These are phyloP conservation scores for Cyphomyrmex costatus DNA, from an alignment of 1,140 invertebrate species.

Conservation along the genomic window DNA sequence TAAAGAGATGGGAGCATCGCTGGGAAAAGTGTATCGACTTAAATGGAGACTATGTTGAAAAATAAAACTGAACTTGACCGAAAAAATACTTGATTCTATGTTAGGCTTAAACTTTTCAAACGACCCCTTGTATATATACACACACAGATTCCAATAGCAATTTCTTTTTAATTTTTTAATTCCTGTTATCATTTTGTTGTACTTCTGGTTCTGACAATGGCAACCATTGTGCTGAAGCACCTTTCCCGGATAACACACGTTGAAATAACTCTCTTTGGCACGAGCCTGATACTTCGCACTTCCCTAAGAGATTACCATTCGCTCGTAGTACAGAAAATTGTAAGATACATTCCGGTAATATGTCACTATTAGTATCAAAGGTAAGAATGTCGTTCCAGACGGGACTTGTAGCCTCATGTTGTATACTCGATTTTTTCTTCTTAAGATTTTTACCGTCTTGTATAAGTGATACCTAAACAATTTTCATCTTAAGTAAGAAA, in stretches of 20 bases:
- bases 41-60: too few species aligned
- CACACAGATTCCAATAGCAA: not conserved
- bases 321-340: slow-evolving; percentile 88
- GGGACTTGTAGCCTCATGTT: slow-evolving; percentile 93
- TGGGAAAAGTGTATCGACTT: too few species aligned
- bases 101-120: too few species aligned
- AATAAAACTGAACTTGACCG: too few species aligned
- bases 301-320: slow-evolving; percentile 87
- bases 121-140: too few species aligned
- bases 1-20: too few species aligned
- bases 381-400: slow-evolving; percentile 96
- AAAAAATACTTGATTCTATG: too few species aligned
- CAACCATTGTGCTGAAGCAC: slow-evolving; percentile 88
- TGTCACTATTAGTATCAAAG: slow-evolving; percentile 91
- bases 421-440: slow-evolving; percentile 96
- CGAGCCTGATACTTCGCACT: slow-evolving; percentile 85
- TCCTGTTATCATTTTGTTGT: slow-evolving; percentile 49
- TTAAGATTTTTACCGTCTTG: slow-evolving; percentile 93
- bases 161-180: slow-evolving; percentile 53
- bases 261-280: slow-evolving; percentile 87
- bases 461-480: slow-evolving; percentile 88
- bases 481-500: not conserved
- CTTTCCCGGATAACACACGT: slow-evolving; percentile 87
- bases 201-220: slow-evolving; percentile 83
- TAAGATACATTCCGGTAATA: slow-evolving; percentile 86